A percentile compares a stretch with the other conserved stretches of the same genome.
Evolutionary conservation across 2,797 vertebrate species (phyloP).

Genomic region (Alexandromys oeconomus): DNA sequence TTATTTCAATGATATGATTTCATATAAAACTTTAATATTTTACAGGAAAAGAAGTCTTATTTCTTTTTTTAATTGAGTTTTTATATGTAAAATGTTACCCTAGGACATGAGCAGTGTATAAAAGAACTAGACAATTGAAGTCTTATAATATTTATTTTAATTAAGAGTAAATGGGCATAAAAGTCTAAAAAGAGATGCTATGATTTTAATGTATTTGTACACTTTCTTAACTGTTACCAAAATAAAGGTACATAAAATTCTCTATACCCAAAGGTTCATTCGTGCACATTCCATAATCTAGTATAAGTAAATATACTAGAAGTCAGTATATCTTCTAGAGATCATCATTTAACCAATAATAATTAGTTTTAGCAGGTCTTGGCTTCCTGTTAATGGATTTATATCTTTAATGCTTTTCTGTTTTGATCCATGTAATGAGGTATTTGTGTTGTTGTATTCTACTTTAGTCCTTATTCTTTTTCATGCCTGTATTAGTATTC

Average conservation of each 20-base stretch:
- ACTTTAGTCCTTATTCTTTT: slow-evolving; percentile 8
- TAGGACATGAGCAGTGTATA: background rate
- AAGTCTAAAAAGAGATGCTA: slow-evolving; percentile 45
- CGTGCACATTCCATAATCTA: background rate
- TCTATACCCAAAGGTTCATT: background rate
- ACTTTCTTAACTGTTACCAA: background rate
- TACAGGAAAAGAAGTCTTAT: slow-evolving; percentile 18
- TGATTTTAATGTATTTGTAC: background rate
- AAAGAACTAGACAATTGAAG: slow-evolving; percentile 44
- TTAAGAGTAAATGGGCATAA: slow-evolving; percentile 27
- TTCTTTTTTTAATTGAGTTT: slow-evolving; percentile 25
- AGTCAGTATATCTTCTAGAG: background rate
- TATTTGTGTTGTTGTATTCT: background rate
- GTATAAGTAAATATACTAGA: too few species aligned
- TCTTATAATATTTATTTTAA: slow-evolving; percentile 5
- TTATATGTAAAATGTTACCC: background rate
- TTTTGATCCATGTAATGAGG: background rate
- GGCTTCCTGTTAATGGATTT: background rate
- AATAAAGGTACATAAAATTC: background rate
- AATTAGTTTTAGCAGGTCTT: background rate
- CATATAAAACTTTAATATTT: slow-evolving; percentile 47
- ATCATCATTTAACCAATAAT: background rate
- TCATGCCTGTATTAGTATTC: slow-evolving; percentile 26
- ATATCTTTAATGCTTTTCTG: background rate
- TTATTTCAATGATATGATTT: slow-evolving; percentile 31